Percentiles rank a stretch among this genome's conserved stretches.
Conservation (phyloP, 2,113 vertebrate species). For the Callipepla californica region DNA sequence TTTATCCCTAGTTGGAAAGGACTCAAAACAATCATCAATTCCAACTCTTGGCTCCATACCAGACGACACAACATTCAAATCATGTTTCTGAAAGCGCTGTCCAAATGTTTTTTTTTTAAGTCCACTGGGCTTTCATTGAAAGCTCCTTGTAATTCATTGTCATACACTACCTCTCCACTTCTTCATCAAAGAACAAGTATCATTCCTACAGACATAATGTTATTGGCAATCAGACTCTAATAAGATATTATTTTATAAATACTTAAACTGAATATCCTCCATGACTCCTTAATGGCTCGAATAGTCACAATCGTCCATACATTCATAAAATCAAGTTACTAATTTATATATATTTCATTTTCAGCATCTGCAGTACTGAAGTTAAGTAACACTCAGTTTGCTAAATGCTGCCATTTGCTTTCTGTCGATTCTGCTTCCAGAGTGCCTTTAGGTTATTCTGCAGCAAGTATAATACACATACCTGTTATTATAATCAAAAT, state of each 20-base stretch:
- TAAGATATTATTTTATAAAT: not conserved
- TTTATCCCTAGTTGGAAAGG: too few species aligned
- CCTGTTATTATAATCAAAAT: constrained; percentile 10
- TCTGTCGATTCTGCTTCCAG: constrained; percentile 25
- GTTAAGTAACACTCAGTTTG: constrained; percentile 37
- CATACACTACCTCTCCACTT: not conserved
- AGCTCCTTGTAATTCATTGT: not conserved
- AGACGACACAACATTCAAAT: too few species aligned
- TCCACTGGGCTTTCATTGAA: not conserved
- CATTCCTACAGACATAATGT: not conserved
- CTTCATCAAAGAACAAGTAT: not conserved
- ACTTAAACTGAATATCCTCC: not conserved
- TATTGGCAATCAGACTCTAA: not conserved
- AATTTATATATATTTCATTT: not conserved
- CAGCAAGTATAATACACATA: not conserved
- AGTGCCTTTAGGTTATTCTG: not conserved
- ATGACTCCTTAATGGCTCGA: not conserved
- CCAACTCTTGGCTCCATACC: too few species aligned
- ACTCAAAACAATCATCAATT: too few species aligned
- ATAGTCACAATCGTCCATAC: not conserved
- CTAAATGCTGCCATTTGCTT: constrained; percentile 29
- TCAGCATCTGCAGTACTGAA: not conserved
- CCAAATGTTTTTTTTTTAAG: not conserved
- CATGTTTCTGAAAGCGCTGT: not conserved
- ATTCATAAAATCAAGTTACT: constrained; percentile 6